Conservation (phyloP, 1,140 invertebrate genomes). For the Paraescarpia echinospica region DNA sequence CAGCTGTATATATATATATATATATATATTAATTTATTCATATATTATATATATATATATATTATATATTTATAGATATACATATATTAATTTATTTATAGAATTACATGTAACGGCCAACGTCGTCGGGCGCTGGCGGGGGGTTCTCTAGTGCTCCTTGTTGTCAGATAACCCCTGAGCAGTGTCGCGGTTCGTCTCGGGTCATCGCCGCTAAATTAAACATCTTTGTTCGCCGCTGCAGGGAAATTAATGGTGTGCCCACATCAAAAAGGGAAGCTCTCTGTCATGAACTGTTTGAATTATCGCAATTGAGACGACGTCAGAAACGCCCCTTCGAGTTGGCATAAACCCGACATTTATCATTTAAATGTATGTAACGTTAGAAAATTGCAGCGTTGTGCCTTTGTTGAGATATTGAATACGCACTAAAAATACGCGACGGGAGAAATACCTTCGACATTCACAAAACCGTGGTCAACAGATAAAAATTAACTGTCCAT, state of each 20-base stretch:
- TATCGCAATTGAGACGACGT: constrained; percentile 4
- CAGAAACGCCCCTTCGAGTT: neutral
- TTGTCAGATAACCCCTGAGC: neutral
- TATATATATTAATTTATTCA: too few species aligned
- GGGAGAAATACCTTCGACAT: neutral
- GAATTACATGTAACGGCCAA: too few species aligned
- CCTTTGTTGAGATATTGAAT: neutral
- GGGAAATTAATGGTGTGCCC: neutral
- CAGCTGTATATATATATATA: too few species aligned
- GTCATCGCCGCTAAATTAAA: neutral
- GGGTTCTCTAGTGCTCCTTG: neutral
- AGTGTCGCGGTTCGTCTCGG: neutral
- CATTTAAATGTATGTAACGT: neutral
- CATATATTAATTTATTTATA: too few species aligned
- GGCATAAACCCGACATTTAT: neutral
- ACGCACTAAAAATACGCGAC: neutral
- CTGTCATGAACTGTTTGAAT: neutral
- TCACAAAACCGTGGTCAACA: neutral
- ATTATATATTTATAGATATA: too few species aligned
- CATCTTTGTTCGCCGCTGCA: neutral
- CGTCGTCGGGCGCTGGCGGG: too few species aligned
- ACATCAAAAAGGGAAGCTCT: neutral
- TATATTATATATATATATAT: too few species aligned
- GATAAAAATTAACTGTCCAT: neutral
- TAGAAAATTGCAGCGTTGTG: neutral